A percentile compares a stretch with the other conserved stretches of the same genome.
These are phyloP conservation scores for Eucera pruinosa DNA, from an alignment of 2,888 invertebrate genomes.

Conservation along the genomic window DNA sequence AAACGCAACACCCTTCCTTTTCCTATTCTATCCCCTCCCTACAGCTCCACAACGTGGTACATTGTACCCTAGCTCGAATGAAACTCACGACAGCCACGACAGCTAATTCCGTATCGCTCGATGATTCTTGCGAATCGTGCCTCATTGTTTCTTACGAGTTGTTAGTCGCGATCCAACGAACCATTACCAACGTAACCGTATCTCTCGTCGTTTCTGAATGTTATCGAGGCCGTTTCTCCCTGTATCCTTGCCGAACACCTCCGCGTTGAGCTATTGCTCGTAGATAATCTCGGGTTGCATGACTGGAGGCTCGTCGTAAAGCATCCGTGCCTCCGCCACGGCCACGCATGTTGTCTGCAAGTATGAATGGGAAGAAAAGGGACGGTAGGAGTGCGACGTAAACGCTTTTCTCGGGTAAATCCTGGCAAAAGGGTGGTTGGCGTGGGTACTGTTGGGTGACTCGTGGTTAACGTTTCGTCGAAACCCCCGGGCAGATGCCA, in stretches of 20 bases:
- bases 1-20: no score
- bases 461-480: slow-evolving; percentile 3
- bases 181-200: slow-evolving; percentile 74
- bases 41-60: no score
- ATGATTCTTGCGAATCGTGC: no score
- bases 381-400: neutral
- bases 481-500: slow-evolving; percentile 46
- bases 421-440: neutral
- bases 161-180: slow-evolving; percentile 70
- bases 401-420: slow-evolving; percentile 14
- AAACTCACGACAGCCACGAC: no score
- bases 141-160: no score
- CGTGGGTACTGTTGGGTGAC: neutral
- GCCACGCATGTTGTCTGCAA: slow-evolving; percentile 28
- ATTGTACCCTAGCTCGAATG: no score
- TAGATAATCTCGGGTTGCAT: slow-evolving; percentile 70
- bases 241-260: slow-evolving; percentile 49
- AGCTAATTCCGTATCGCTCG: no score
- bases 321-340: slow-evolving; percentile 37
- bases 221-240: slow-evolving; percentile 62
- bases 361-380: slow-evolving; percentile 9
- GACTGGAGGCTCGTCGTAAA: slow-evolving; percentile 67
- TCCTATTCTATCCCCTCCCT: no score
- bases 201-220: slow-evolving; percentile 68
- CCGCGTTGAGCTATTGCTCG: slow-evolving; percentile 45